Conservation (phyloP, 2,797 vertebrate genomes). For the Trachops cirrhosus region DNA sequence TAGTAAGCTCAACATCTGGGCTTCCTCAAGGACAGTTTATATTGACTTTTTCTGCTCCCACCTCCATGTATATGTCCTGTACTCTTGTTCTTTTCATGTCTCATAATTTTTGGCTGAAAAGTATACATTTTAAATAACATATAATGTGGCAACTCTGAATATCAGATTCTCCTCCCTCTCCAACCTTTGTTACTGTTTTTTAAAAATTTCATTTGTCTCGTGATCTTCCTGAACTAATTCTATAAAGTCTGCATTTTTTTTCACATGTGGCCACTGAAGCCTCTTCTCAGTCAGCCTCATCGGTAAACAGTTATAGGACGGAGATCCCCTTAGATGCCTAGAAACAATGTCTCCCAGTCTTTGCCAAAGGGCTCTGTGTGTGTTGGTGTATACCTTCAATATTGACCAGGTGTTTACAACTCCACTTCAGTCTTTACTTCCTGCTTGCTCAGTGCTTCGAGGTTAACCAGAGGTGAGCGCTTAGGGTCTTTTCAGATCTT, state of each 20-base stretch:
- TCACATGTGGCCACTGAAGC: not conserved
- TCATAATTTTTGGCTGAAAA: slow-evolving; percentile 2
- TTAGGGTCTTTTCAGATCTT: not conserved
- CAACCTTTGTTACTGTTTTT: not conserved
- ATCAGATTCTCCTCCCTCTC: not conserved
- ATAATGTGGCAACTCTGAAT: not conserved
- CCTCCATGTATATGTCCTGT: not conserved
- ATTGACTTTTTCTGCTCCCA: not conserved
- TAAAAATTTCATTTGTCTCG: not conserved
- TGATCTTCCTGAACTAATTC: not conserved
- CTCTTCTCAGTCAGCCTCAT: not conserved
- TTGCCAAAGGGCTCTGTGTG: not conserved
- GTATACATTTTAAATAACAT: not conserved
- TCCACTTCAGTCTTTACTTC: not conserved
- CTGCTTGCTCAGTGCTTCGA: not conserved
- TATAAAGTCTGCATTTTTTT: not conserved
- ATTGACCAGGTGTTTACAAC: not conserved
- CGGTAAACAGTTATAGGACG: not conserved
- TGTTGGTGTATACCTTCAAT: not conserved
- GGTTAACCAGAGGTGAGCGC: not conserved
- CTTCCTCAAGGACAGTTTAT: not conserved
- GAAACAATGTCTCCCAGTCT: not conserved
- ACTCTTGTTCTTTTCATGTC: not conserved
- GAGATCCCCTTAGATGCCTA: not conserved
- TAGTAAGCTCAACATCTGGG: not conserved